Base-by-base conservation (phyloP, 2,113 vertebrate species). In the Chamaetylas fuelleborni region DNA sequence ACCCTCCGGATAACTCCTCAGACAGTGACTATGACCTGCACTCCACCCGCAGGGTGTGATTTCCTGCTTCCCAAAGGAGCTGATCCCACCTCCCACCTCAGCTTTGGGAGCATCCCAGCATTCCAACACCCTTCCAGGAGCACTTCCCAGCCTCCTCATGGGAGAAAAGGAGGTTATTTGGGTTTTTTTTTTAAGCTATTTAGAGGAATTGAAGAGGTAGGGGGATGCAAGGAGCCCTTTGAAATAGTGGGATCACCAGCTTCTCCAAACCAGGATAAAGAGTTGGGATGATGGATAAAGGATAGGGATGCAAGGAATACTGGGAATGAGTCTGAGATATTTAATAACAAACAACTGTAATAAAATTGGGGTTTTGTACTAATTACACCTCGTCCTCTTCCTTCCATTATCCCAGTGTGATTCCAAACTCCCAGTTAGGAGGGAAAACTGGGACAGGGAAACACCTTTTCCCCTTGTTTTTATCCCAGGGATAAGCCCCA, bases 1-100 rank as follows among this genome's bases (percentile, higher is more conserved):
- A 86, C 28, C 97, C 95, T 29, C 88, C 65, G 0, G 98, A 98
- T 5, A 97, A 98, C 60, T 98, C 98, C 65, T 98, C 97, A 0
- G 98, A 98, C 50, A 98, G 97, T 1, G 98, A 98, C 92, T 98
- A 98, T 1, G 97, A 98, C 26, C 93, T 98, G 50, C 92, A 93
- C 1, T 88, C 86, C 0, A 92, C 97, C 13, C 94, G 87, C 87
- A 95, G 95, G 54, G 67, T 98, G 70, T 98, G 57, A 94, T 3
- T 28, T 23, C 36, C 20, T 11, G 26, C 48, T 45, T 71, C 87
- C 79, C 48, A 19, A 4, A 42, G 70, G 34, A 69, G 40, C 62
- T 4, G 20, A 15, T 26, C 47, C 54, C 78, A 7, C 8, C 33
- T 58, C 60, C 33, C 20, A 5, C 38, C 38, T 40, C 70, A 18